Conservation (phyloP, 1,140 invertebrate species). For the Whitmania pigra region DNA sequence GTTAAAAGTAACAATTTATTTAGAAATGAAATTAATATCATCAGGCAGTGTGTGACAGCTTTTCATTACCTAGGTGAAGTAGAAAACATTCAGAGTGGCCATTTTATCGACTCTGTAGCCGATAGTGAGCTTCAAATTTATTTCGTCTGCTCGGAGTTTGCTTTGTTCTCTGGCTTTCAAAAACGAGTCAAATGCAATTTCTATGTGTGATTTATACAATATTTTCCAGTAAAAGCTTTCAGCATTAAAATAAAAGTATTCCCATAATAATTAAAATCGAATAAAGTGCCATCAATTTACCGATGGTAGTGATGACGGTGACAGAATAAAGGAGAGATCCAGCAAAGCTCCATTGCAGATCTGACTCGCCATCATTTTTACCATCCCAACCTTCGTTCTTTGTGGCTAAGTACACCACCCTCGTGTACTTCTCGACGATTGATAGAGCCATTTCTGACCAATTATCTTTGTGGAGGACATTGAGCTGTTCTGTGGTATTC, state of each 20-base stretch:
- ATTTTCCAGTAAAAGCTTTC: background rate
- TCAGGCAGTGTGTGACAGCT: no score
- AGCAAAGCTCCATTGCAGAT: constrained; percentile 56
- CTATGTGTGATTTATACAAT: background rate
- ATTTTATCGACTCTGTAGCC: no score
- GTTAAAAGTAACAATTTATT: no score
- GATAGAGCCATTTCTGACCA: constrained; percentile 20
- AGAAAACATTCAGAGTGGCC: no score
- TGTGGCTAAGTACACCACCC: constrained; percentile 15
- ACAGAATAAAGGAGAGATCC: constrained; percentile 64
- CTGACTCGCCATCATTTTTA: constrained; percentile 47
- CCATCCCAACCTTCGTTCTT: constrained; percentile 45
- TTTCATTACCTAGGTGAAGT: no score
- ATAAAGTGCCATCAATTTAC: constrained; percentile 41
- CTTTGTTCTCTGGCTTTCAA: background rate
- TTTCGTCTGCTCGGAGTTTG: no score
- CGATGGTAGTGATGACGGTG: constrained; percentile 70
- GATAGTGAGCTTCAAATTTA: no score
- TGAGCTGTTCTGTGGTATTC: constrained; percentile 22
- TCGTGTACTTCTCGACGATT: constrained; percentile 20
- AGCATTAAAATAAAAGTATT: background rate
- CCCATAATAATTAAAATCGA: background rate
- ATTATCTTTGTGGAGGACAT: constrained; percentile 21
- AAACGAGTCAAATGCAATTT: background rate
- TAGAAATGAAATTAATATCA: no score